Evolutionary conservation across 2,888 invertebrate genomes (phyloP), one percentile per base, ranked within the genome.

Genomic region (Polymixis lichenea): DNA sequence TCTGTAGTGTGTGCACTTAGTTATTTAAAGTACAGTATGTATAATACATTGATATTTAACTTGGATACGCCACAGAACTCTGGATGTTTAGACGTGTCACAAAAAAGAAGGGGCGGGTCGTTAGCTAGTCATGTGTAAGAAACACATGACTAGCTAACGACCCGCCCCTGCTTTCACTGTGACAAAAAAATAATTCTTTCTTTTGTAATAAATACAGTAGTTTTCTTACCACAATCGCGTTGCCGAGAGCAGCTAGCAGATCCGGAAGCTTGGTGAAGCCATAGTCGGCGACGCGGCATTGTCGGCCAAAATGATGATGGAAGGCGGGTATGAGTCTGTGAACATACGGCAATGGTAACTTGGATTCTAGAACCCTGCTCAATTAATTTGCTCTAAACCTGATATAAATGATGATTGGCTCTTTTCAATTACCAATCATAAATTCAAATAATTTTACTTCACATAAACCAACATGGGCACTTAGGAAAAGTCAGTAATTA

Each of bases 301-400:
- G 99, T 53, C 99, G 97, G 0, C 99, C 99, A 93, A 99, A 99
- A 94, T 99, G 99, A 94, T 99, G 99, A 93, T 99, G 99, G 95
- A 99, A 99, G 2, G 99, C 98, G 4, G 99, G 99, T 89, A 99
- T 99, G 86, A 99, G 98, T 90, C 98, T 98, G 93, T 8, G 60
- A 84, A 58, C 7, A 53, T 32, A 56, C 15, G 56, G 19, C 17
- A 6, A 56, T 56, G 51, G 46, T 80, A 77, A 43, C 13, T 28
- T 43, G 56, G 9, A 15, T 67, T n/a, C 19, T 38, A 38, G 28
- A 25, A 43, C 22, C 22, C 19, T 22, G 8, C 9, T 64, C 5
- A 15, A 66, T 25, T 49, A 46, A 28, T 69, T 15, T 46, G 0
- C 9, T 15, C 15, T 1, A 3, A n/a, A 38, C 7, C 15, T 72